phyloP scores from a whole-genome alignment of 1,140 invertebrate genomes.

The Theocolax elegans region DNA sequence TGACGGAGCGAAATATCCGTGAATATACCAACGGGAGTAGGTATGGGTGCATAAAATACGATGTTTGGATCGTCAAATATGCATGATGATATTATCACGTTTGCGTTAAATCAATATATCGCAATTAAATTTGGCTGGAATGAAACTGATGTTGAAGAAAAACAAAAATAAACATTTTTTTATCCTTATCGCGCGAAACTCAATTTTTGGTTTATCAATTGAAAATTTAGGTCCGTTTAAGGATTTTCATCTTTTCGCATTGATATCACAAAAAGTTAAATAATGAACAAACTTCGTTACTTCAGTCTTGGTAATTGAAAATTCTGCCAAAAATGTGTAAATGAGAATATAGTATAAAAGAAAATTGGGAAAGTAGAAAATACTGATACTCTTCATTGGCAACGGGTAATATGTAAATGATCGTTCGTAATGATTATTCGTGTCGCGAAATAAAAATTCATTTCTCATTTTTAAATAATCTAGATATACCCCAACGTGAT shows the following conservation, averaged over 20 bases:
- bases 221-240: conserved; percentile 21
- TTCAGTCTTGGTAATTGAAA: conserved; percentile 14
- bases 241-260: neutral
- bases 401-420: too few relatives aligned
- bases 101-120: neutral
- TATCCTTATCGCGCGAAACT: too few relatives aligned
- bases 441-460: too few relatives aligned
- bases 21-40: neutral
- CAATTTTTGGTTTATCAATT: too few relatives aligned
- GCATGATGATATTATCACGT: neutral
- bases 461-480: neutral
- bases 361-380: too few relatives aligned
- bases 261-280: neutral
- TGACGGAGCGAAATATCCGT: neutral
- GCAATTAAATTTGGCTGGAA: neutral
- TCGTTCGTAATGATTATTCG: too few relatives aligned
- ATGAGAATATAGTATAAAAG: too few relatives aligned
- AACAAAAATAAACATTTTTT: too few relatives aligned
- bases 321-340: neutral
- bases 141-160: neutral
- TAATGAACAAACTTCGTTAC: neutral
- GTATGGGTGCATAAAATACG: neutral
- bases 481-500: too few relatives aligned
- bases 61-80: neutral
- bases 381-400: too few relatives aligned